Evolutionary conservation across 1,140 invertebrate genomes (phyloP).

Genomic region (Tachypleus tridentatus): DNA sequence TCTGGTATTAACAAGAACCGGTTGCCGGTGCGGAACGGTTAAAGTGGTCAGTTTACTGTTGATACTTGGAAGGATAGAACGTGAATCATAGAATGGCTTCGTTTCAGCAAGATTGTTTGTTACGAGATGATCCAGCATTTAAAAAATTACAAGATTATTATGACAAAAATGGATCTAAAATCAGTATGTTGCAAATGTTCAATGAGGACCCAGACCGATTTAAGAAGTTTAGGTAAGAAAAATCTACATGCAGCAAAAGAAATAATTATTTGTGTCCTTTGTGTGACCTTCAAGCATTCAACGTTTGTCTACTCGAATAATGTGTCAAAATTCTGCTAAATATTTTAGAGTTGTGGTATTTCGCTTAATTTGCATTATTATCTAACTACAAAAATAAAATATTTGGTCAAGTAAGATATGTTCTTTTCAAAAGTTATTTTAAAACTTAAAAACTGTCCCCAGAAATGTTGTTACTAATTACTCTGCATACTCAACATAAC

Average conservation of each 20-base stretch:
- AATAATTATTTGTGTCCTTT: constrained; percentile 4
- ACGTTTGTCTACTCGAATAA: constrained; percentile 3
- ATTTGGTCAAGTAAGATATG: too few relatives aligned
- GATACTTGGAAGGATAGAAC: too few relatives aligned
- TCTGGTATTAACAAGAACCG: too few relatives aligned
- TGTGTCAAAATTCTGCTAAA: neutral
- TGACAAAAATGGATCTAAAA: constrained; percentile 47
- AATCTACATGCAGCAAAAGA: constrained; percentile 3
- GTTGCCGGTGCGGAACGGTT: too few relatives aligned
- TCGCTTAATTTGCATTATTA: too few relatives aligned
- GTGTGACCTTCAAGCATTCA: neutral
- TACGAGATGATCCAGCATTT: constrained; percentile 49
- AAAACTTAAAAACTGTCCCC: too few relatives aligned
- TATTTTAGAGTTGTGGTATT: too few relatives aligned
- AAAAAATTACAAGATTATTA: constrained; percentile 59
- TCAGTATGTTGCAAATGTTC: constrained; percentile 66
- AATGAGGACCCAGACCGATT: constrained; percentile 60
- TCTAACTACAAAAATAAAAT: too few relatives aligned
- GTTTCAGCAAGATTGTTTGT: neutral
- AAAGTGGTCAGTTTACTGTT: too few relatives aligned
- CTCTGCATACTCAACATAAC: too few relatives aligned
- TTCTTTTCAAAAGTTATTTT: too few relatives aligned
- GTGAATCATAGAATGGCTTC: neutral
- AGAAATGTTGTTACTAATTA: too few relatives aligned
- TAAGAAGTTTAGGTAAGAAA: constrained; percentile 59